phyloP scores from a whole-genome alignment of 2,888 invertebrate species.

The Mesochorus sp. region DNA sequence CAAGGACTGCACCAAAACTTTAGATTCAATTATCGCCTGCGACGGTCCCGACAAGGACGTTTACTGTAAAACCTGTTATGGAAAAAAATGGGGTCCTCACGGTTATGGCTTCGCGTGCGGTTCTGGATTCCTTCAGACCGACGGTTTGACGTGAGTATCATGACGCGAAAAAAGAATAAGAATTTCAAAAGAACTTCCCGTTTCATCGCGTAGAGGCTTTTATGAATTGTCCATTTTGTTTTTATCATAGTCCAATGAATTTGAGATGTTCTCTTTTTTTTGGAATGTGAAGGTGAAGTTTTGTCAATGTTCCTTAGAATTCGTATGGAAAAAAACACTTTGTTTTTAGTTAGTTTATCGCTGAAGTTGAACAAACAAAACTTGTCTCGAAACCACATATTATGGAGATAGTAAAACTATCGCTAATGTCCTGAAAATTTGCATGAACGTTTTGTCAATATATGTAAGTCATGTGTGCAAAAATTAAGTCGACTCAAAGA shows the following conservation, averaged over 20 bases:
- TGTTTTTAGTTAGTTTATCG: no score
- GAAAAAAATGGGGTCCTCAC: constrained; percentile 98
- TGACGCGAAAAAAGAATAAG: neutral
- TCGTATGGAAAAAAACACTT: neutral
- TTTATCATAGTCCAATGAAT: neutral
- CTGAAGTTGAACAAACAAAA: no score
- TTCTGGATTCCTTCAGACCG: constrained; percentile 96
- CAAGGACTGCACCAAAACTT: constrained; percentile 94
- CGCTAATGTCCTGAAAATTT: no score
- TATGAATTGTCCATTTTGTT: neutral
- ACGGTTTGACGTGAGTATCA: constrained; percentile 91
- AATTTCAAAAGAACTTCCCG: neutral
- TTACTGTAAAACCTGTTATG: constrained; percentile 98
- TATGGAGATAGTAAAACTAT: no score
- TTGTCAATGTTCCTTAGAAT: neutral
- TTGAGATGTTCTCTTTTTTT: neutral
- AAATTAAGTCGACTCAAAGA: no score
- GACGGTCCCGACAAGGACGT: constrained; percentile 96
- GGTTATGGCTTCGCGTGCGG: constrained; percentile 98
- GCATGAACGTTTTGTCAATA: no score
- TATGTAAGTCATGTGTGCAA: no score
- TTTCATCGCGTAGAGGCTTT: constrained; percentile 11
- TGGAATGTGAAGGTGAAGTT: constrained; percentile 2
- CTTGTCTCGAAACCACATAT: no score
- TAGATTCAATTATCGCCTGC: constrained; percentile 97